Percentiles rank a stretch among this genome's conserved stretches.
Conservation (phyloP, 2,113 vertebrate species). For the Smithornis capensis region DNA sequence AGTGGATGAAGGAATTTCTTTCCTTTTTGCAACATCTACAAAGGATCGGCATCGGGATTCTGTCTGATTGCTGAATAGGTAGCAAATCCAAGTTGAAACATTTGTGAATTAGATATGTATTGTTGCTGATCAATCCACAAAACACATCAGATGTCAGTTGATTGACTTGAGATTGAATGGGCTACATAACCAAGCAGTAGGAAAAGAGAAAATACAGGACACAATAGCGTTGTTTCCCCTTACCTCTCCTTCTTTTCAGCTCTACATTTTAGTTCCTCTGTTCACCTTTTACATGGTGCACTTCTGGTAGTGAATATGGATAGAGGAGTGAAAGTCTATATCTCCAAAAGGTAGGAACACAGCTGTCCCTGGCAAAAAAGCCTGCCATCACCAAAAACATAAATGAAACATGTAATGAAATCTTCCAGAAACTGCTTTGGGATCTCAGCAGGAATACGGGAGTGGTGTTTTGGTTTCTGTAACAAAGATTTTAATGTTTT, state of each 20-base stretch:
- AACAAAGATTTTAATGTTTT: neutral
- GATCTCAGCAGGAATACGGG: neutral
- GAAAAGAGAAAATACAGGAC: neutral
- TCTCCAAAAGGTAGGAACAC: neutral
- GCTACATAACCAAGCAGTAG: neutral
- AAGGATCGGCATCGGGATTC: constrained; percentile 25
- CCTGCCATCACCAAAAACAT: neutral
- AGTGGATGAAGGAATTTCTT: neutral
- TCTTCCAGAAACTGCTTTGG: neutral
- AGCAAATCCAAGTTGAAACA: constrained; percentile 47
- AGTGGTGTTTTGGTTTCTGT: neutral
- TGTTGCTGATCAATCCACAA: neutral
- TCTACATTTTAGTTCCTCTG: neutral
- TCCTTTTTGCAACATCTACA: neutral
- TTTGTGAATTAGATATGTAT: constrained; percentile 29
- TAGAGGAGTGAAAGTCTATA: neutral
- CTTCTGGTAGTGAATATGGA: neutral
- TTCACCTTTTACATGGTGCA: neutral
- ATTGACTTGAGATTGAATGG: neutral
- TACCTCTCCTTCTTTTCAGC: neutral
- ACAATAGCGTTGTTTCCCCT: neutral
- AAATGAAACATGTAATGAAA: neutral
- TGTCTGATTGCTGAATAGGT: constrained; percentile 19
- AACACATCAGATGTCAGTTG: neutral
- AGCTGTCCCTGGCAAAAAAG: neutral